A percentile compares a stretch with the other conserved stretches of the same genome.
phyloP scores from a whole-genome alignment of 1,140 invertebrate genomes.

The Sycophaga agraensis region DNA sequence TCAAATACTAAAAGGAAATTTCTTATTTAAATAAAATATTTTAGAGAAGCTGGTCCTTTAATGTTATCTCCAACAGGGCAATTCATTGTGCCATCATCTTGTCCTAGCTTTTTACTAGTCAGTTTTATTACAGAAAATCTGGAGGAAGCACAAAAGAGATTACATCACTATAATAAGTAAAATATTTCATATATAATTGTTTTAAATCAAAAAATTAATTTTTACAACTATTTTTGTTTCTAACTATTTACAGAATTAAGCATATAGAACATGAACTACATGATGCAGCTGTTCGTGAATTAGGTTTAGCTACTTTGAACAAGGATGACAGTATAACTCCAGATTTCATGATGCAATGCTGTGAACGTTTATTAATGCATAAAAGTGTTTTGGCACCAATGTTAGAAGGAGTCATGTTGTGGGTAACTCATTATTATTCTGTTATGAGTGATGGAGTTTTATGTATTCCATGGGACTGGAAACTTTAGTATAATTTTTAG shows the following conservation, averaged over 20 bases:
- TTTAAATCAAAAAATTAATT: conserved; percentile 4
- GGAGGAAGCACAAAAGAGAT: conserved; percentile 68
- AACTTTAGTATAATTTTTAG: conserved; percentile 51
- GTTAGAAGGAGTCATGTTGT: conserved; percentile 65
- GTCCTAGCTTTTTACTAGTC: conserved; percentile 80
- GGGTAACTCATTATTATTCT: conserved; percentile 88
- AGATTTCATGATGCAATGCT: conserved; percentile 84
- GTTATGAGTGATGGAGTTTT: conserved; percentile 86
- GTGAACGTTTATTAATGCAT: conserved; percentile 67
- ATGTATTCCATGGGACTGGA: conserved; percentile 92
- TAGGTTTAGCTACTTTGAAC: conserved; percentile 69
- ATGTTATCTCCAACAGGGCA: conserved; percentile 93
- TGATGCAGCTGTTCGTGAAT: conserved; percentile 64
- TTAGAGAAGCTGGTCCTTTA: conserved; percentile 82
- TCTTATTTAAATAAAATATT: too few relatives aligned
- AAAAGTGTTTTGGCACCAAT: conserved; percentile 49
- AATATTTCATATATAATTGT: conserved; percentile 19
- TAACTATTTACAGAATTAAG: conserved; percentile 70
- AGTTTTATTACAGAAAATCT: conserved; percentile 81
- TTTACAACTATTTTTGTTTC: conserved; percentile 4
- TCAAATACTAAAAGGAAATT: background rate
- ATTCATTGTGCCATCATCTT: conserved; percentile 87
- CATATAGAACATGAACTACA: conserved; percentile 73
- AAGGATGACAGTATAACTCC: conserved; percentile 91
- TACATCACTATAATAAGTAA: conserved; percentile 76